Evolutionary conservation across 2,113 vertebrate species (phyloP).

Genomic region (Haemorhous mexicanus): DNA sequence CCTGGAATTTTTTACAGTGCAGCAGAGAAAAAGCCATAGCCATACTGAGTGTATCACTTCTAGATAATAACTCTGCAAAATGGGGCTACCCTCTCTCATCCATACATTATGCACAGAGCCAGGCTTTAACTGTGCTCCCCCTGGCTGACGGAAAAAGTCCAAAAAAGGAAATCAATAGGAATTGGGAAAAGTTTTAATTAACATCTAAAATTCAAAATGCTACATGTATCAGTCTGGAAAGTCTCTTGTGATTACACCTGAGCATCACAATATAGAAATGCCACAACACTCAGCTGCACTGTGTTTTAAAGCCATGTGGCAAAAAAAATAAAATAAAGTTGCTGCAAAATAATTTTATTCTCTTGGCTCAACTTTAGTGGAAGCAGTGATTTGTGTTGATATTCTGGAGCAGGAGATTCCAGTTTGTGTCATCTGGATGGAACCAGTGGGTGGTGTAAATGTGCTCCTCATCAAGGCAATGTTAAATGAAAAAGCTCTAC

Average conservation of each 20-base stretch:
- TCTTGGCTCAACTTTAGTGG: background rate
- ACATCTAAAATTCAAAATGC: background rate
- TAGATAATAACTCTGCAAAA: background rate
- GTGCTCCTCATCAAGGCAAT: background rate
- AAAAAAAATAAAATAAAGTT: background rate
- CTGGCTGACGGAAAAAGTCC: background rate
- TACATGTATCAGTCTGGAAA: background rate
- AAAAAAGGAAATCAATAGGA: background rate
- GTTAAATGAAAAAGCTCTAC: background rate
- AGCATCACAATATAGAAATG: background rate
- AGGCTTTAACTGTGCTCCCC: background rate
- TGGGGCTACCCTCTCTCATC: rapidly evolving
- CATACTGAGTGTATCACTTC: background rate
- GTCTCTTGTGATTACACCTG: background rate
- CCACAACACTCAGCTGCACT: background rate
- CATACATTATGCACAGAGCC: background rate
- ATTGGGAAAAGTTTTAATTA: background rate
- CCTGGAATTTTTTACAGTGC: background rate
- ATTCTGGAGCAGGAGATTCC: background rate
- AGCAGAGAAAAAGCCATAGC: background rate
- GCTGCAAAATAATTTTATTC: background rate
- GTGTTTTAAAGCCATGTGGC: background rate
- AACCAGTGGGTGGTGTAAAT: background rate
- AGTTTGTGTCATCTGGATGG: background rate
- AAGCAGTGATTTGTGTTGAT: background rate